A percentile compares a stretch with the other conserved stretches of the same genome.
These are phyloP conservation scores for Pteruthius melanotis DNA, from an alignment of 2,113 vertebrate genomes.

Conservation along the genomic window DNA sequence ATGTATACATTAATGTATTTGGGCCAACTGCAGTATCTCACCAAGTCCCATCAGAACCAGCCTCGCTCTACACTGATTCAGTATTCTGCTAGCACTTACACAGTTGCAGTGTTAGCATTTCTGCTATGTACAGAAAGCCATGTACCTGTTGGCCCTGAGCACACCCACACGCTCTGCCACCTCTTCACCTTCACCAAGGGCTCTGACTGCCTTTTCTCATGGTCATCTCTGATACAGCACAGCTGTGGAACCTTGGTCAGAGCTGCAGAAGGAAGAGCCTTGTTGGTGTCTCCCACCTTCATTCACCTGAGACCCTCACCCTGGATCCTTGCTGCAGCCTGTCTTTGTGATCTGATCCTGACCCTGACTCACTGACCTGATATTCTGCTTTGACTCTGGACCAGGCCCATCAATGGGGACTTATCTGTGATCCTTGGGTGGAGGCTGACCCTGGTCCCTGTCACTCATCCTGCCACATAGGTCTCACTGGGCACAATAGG, in stretches of 20 bases:
- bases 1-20: background rate
- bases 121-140: background rate
- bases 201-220: background rate
- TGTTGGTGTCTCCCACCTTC: fast-evolving
- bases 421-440: background rate
- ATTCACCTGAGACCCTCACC: fast-evolving
- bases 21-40: background rate
- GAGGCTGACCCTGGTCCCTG: background rate
- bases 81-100: fast-evolving
- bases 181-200: background rate
- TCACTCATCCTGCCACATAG: background rate
- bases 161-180: background rate
- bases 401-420: background rate
- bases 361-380: background rate
- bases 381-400: background rate
- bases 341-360: background rate
- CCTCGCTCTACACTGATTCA: background rate
- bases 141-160: fast-evolving
- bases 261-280: background rate
- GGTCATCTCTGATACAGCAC: fast-evolving
- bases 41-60: background rate
- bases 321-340: background rate
- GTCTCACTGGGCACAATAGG: background rate
- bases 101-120: background rate
- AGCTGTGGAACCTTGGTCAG: background rate